Conservation (phyloP, 1,140 invertebrate species). For the Cydia pomonella region DNA sequence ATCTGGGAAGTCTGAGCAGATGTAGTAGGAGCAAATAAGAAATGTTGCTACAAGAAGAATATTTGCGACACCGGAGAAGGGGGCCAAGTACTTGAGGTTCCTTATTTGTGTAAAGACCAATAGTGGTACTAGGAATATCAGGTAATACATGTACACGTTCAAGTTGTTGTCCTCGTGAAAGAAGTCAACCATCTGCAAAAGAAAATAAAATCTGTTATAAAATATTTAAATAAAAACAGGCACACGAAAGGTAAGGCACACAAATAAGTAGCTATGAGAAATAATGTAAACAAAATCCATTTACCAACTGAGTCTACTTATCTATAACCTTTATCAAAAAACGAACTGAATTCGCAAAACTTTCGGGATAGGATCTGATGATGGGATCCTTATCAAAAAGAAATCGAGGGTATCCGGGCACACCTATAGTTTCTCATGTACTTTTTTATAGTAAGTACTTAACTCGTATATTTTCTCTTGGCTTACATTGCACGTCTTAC, state of each 20-base stretch:
- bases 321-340: too few relatives aligned
- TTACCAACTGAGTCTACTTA: too few relatives aligned
- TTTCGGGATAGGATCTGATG: too few relatives aligned
- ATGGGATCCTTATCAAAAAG: too few relatives aligned
- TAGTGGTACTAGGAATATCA: slow-evolving; percentile 82
- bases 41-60: slow-evolving; percentile 85
- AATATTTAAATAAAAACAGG: neutral
- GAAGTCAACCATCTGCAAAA: slow-evolving; percentile 83
- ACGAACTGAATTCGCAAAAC: too few relatives aligned
- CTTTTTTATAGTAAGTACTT: too few relatives aligned
- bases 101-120: slow-evolving; percentile 84
- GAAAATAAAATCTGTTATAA: slow-evolving; percentile 31
- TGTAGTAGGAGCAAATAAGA: slow-evolving; percentile 87
- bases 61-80: slow-evolving; percentile 88
- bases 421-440: too few relatives aligned
- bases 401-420: too few relatives aligned
- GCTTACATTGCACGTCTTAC: too few relatives aligned
- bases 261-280: neutral
- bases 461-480: too few relatives aligned
- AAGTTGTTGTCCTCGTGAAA: slow-evolving; percentile 58
- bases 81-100: slow-evolving; percentile 87
- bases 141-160: slow-evolving; percentile 79
- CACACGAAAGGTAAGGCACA: neutral
- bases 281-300: neutral
- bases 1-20: slow-evolving; percentile 82